Evolutionary conservation across 2,113 vertebrate species (phyloP).

Genomic region (Hyperoodon ampullatus): DNA sequence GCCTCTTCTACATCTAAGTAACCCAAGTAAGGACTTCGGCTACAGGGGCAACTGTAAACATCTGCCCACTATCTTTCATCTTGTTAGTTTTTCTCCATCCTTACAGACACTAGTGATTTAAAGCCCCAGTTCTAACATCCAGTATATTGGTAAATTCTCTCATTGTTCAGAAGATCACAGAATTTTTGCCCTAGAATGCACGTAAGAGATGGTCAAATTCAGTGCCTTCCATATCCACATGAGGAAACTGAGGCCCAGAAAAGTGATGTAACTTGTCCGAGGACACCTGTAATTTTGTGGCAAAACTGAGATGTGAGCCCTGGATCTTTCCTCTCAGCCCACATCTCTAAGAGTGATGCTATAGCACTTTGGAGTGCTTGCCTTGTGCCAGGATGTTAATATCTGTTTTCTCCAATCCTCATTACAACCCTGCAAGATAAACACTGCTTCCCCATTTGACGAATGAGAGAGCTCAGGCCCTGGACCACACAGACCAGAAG

Average conservation of each 20-base stretch:
- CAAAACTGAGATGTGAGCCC: neutral
- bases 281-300: neutral
- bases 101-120: neutral
- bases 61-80: neutral
- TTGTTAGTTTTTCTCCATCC: neutral
- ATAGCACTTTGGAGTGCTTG: neutral
- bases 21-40: no score
- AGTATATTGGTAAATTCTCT: neutral
- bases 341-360: neutral
- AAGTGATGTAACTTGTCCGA: neutral
- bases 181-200: neutral
- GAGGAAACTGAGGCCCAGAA: neutral
- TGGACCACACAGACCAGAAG: neutral
- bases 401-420: neutral
- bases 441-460: neutral
- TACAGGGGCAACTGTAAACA: neutral
- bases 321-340: neutral
- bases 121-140: neutral
- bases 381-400: neutral
- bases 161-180: neutral
- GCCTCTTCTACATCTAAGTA: neutral
- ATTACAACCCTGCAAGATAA: neutral
- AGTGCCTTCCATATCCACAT: neutral
- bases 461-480: neutral
- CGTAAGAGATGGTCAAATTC: neutral